Evolutionary conservation across 2,797 vertebrate species (phyloP), one percentile per base, ranked within the genome.

Genomic region (Buceros bicornis): DNA sequence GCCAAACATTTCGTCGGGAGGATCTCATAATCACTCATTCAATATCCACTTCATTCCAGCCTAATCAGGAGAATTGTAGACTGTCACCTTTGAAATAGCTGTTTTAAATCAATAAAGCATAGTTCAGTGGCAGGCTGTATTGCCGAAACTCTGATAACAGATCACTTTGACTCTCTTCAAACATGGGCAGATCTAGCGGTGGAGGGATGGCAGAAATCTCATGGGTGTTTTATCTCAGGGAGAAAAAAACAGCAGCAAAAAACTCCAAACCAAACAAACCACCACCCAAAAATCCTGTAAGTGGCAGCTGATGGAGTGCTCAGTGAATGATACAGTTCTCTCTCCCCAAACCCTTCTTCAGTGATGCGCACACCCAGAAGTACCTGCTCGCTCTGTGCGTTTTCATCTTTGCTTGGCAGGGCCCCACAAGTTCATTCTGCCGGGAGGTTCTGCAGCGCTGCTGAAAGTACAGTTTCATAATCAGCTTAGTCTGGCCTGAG

Each of bases 391-490:
- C 43, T 72, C 62, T 54, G 43, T 50, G 43, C 2, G 7, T 42
- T 83, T 54, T n/a, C 58, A 31, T 40, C 43, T 73, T 85, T 57
- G 87, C 72, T 77, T 33, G 53, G 43, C 35, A 47, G 56, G 58
- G 26, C 56, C 48, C 50, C 6, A 2, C 5, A 10, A 2, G 1
- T 33, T 69, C 11, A 1, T 43, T 43, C 35, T 77, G 40, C 79
- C 45, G 6, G 24, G 77, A 93, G 61, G n/a, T 60, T 77, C n/a
- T 60, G 76, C 43, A 51, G 64, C 1, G 1, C 82, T 61, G 87
- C 71, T 58, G 48, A 5, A 83, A 88, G 85, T 62, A 40, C 78
- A 51, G 26, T 90, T 95, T 81, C 60, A 64, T 82, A 88, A 77
- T 42, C 51, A 3, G 82, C 26, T 87, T n/a, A 24, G 17, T 45